Evolutionary conservation across 2,888 invertebrate genomes (phyloP), one percentile per base, ranked within the genome.

Genomic region (Bibio marci): DNA sequence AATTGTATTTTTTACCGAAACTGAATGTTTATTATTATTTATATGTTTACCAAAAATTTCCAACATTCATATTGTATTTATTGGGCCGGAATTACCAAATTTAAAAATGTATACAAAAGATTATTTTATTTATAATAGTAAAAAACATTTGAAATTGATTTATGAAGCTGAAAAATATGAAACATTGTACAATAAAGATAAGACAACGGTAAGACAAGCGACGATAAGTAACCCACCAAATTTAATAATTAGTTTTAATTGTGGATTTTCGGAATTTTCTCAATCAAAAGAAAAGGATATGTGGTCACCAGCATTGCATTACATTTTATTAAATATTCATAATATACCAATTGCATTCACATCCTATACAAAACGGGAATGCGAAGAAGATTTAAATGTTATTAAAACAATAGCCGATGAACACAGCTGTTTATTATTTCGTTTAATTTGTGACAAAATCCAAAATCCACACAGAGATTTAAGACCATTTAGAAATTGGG

Each of bases 341-440:
- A 44, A 49, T 7, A 45, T 50, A 3, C 56, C 56, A 11, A 52
- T 58, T 35, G 44, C 56, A 7, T 54, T 54, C 37, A 58, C 57
- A 1, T 58, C 58, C 6, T 47, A 46, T 18, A 54, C 54, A 2
- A 42, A 39, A 25, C 18, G 44, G 17, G 53, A 53, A 35, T 47
- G 54, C 1, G 42, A 44, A 17, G 49, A 50, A 11, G 53, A 58
- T 43, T 50, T 49, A 14, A 44, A 43, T 1, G 48, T 49, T 7
- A 36, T 58, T 12, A 44, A 48, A 14, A 43, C 45, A 11, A 40
- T 49, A 5, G 47, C 51, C 39, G 44, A 45, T n/a, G 19, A 35
- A 14, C 11, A 39, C 14, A n/a, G n/a, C n/a, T 10, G 28, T n/a
- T 19, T 25, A 14, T 10, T 12, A 10, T 37, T 27, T 18, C 8